These are phyloP conservation scores for Tipula confusa DNA, from an alignment of 2,888 invertebrate genomes.

Conservation along the genomic window DNA sequence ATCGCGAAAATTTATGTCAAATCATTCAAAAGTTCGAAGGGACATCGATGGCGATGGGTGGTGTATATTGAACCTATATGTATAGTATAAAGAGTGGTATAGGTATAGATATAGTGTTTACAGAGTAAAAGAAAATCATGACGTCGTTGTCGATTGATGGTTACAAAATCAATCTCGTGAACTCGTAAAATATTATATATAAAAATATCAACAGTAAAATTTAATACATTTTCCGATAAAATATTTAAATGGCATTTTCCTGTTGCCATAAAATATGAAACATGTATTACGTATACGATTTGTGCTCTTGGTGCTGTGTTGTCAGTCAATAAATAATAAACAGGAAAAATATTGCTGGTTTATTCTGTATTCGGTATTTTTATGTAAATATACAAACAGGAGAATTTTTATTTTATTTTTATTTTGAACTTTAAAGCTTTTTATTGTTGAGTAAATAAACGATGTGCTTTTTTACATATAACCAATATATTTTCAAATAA, in stretches of 20 bases:
- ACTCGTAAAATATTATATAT: neutral
- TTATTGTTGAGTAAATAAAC: neutral
- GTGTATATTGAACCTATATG: neutral
- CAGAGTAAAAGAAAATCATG: neutral
- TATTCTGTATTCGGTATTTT: neutral
- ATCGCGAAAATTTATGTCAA: neutral
- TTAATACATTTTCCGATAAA: constrained; percentile 13
- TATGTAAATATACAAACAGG: neutral
- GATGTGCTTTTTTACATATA: neutral
- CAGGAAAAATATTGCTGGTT: neutral
- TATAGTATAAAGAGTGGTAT: too few species aligned
- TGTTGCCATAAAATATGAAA: neutral
- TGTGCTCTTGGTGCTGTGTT: neutral
- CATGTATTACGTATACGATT: neutral
- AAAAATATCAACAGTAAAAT: neutral
- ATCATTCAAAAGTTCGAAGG: neutral
- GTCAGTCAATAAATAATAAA: constrained; percentile 20
- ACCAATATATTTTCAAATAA: neutral
- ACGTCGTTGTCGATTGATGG: neutral
- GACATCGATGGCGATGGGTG: neutral
- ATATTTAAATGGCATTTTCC: neutral
- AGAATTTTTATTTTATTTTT: too few species aligned
- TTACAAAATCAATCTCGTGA: neutral
- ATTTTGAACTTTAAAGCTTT: neutral
- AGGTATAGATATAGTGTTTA: too few species aligned